Evolutionary conservation across 2,797 vertebrate species (phyloP), one percentile per base, ranked within the genome.

Genomic region (Gouania willdenowi): DNA sequence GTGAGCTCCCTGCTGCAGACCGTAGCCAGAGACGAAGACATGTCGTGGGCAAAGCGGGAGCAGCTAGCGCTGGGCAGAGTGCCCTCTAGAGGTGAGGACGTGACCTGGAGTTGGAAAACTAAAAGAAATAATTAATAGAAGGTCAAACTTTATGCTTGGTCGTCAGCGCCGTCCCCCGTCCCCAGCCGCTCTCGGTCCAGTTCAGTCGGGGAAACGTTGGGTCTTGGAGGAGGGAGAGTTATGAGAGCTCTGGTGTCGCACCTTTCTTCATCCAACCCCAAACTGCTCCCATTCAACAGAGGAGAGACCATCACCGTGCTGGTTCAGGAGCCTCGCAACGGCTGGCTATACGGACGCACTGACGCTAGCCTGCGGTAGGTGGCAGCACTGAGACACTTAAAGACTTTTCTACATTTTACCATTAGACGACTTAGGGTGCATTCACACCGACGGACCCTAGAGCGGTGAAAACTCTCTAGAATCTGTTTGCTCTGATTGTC

Each of bases 301-400:
- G 93, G 94, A 0, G 92, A 93, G 3, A 39, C 88, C 0, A 43
- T 98, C 46, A 79, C 52, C 0, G 91, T 98, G 10, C 82, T 98
- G 50, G 90, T 90, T 31, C 90, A 87, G 0, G 92, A 97, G 19
- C 91, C 93, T 0, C 91, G 92, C 29, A 98, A 98, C 0, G 94
- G 96, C 50, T 98, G 96, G 96, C 83, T 98, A 14, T 98, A 96
- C 0, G 96, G 96, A 27, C 94, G 89, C 34, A 87, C 92, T 24
- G 91, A 98, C 69, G 85, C 87, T 67, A 91, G 82, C 0, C 66
- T 92, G 41, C 75, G 74, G 96, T 98, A 79, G 17, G 93, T 85
- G n/a, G 13, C 13, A 5, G n/a, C 20, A 9, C 11, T 19, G 12
- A 13, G n/a, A n/a, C n/a, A n/a, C n/a, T n/a, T n/a, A n/a, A n/a